These are phyloP conservation scores for Halocynthia aurantium DNA, from an alignment of 23 tunicate species.

Conservation along the genomic window DNA sequence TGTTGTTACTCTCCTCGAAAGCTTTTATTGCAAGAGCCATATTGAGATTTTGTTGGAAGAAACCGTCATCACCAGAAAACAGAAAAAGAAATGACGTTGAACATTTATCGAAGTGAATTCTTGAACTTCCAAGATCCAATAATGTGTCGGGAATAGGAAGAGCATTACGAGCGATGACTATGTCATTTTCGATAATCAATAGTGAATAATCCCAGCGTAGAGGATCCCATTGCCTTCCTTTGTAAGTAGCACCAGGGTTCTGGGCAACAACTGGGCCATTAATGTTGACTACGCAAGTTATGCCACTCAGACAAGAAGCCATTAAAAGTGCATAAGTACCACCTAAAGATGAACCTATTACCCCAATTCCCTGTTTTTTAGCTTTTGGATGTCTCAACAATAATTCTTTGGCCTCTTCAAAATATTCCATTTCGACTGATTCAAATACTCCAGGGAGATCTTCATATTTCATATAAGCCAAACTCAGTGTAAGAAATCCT, in stretches of 20 bases:
- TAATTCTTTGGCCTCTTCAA: too few relatives aligned
- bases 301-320: conserved; percentile 4
- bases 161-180: neutral
- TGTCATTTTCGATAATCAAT: neutral
- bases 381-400: conserved; percentile 2
- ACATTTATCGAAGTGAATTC: conserved; percentile 8
- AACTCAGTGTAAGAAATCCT: neutral
- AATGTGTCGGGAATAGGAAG: neutral
- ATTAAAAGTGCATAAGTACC: conserved; percentile 3
- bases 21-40: too few relatives aligned
- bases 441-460: neutral
- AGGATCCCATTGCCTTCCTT: conserved; percentile 6
- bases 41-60: neutral
- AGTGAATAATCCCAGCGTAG: neutral
- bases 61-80: neutral
- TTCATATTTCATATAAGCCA: conserved; percentile 2
- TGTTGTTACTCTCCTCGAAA: neutral
- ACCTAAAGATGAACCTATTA: conserved; percentile 17
- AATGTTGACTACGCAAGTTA: conserved; percentile 4
- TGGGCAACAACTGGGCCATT: conserved; percentile 15
- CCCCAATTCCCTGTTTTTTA: neutral
- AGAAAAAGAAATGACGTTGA: conserved; percentile 11
- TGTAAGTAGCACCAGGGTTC: conserved; percentile 1
- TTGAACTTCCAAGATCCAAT: neutral
- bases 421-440: conserved; percentile 6